These are phyloP conservation scores for Odobenus rosmarus DNA, from an alignment of 2,113 vertebrate genomes.

Conservation along the genomic window DNA sequence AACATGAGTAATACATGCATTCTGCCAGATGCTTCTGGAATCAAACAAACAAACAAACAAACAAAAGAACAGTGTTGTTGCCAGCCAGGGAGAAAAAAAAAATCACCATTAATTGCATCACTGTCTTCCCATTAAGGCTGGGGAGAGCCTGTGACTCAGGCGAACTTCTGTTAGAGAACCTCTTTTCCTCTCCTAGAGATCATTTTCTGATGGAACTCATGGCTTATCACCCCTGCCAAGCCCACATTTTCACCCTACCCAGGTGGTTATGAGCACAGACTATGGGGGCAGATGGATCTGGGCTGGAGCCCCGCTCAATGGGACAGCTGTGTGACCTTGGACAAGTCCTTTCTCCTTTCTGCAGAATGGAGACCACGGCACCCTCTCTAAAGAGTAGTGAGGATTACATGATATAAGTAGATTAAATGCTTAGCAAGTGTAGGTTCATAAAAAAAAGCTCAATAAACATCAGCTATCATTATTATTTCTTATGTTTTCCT, in stretches of 20 bases:
- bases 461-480: neutral
- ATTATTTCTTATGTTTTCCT: neutral
- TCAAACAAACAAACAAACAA: constrained; percentile 50
- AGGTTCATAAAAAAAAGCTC: neutral
- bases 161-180: neutral
- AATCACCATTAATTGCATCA: neutral
- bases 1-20: constrained; percentile 65
- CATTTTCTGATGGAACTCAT: neutral
- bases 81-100: neutral
- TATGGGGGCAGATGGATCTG: neutral
- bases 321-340: neutral
- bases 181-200: neutral
- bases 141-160: neutral
- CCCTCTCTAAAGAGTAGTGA: neutral
- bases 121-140: neutral
- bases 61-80: neutral
- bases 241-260: neutral
- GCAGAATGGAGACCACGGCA: neutral
- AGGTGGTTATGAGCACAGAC: neutral
- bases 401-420: neutral
- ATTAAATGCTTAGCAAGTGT: neutral
- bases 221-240: neutral
- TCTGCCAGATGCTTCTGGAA: constrained; percentile 75
- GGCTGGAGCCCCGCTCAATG: neutral
- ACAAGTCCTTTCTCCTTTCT: neutral